These are phyloP conservation scores for Chaetura pelagica DNA, from an alignment of 2,113 vertebrate genomes.

Conservation along the genomic window DNA sequence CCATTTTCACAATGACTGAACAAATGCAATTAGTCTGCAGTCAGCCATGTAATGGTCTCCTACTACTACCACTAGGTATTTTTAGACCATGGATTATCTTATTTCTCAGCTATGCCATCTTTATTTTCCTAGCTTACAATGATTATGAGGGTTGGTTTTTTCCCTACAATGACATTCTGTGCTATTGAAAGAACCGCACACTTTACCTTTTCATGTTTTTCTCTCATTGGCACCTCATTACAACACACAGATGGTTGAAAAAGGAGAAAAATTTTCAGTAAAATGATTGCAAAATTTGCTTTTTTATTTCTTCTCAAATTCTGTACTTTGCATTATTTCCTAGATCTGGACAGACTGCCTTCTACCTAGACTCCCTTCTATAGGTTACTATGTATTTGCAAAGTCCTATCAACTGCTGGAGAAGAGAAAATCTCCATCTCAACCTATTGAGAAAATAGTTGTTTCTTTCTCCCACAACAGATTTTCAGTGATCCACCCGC, in stretches of 20 bases:
- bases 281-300: background rate
- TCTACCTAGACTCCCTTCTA: background rate
- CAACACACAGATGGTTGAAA: background rate
- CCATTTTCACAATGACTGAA: constrained; percentile 77
- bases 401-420: background rate
- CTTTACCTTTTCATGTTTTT: background rate
- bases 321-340: background rate
- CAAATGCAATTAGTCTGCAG: constrained; percentile 82
- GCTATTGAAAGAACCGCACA: background rate
- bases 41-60: constrained; percentile 79
- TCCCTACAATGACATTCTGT: background rate
- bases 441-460: background rate
- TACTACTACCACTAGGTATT: constrained; percentile 64
- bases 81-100: constrained; percentile 43
- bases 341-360: background rate
- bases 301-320: background rate
- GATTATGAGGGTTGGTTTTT: constrained; percentile 20
- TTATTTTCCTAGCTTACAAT: constrained; percentile 9
- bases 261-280: background rate
- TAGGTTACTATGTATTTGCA: background rate
- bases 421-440: background rate
- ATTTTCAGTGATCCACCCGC: background rate
- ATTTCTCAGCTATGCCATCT: constrained; percentile 35
- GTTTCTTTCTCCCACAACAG: background rate
- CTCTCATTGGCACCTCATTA: background rate